These are phyloP conservation scores for Pteruthius melanotis DNA, from an alignment of 2,113 vertebrate genomes.

Conservation along the genomic window DNA sequence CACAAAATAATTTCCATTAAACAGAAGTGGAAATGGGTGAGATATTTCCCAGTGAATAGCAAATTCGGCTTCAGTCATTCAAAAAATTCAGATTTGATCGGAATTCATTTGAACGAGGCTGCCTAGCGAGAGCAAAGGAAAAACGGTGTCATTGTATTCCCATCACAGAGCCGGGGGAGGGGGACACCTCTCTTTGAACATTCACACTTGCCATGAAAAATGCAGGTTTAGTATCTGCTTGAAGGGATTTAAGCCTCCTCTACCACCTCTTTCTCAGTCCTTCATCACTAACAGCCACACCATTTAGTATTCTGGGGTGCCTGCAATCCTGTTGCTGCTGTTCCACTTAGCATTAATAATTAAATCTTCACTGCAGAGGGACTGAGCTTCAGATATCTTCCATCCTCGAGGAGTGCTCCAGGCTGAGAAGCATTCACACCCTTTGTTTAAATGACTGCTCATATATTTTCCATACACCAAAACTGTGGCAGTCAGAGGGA, in stretches of 20 bases:
- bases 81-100: not conserved
- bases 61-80: not conserved
- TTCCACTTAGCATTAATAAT: slow-evolving; percentile 50
- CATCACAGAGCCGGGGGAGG: not conserved
- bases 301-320: not conserved
- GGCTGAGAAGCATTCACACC: not conserved
- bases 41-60: not conserved
- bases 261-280: not conserved
- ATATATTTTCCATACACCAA: not conserved
- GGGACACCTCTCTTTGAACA: not conserved
- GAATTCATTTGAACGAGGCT: not conserved
- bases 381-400: not conserved
- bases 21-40: not conserved
- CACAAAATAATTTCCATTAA: not conserved
- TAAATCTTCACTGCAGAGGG: not conserved
- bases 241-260: not conserved
- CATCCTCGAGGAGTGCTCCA: not conserved
- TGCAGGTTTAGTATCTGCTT: not conserved
- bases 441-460: slow-evolving; percentile 9
- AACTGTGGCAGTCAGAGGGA: not conserved
- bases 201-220: not conserved
- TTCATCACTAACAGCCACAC: not conserved
- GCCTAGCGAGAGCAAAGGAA: slow-evolving; percentile 5
- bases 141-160: not conserved
- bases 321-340: slow-evolving; percentile 32